Base-by-base conservation (phyloP, 23 tunicate genomes). In the Styela plicata region DNA sequence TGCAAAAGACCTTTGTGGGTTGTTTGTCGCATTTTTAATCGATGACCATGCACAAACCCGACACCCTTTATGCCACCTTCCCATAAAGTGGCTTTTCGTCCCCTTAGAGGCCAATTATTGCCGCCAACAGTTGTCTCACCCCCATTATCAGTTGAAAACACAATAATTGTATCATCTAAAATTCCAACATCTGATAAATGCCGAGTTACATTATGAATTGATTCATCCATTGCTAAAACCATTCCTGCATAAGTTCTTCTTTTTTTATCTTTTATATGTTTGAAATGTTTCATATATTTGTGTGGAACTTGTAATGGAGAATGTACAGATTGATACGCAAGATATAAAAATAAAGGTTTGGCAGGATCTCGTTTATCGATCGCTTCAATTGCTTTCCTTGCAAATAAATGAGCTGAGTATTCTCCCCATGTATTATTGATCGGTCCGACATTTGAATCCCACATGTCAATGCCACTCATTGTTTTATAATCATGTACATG, bases 301-400 rank as follows among this genome's bases (percentile, higher is more conserved):
- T 80, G 89, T 10, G 98, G 98, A 2, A 75, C 98, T 83, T 91
- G 76, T 78, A 91, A 36, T 24, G 97, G 97, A n/a, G 77, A 36
- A 67, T 91, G 97, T 36, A 91, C 97, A 17, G 97, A 87, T 37
- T 91, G 97, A 13, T 88, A 79, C 2, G 97, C 88, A 64, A 91
- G 68, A 74, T 91, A 91, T 24, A 91, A 73, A 79, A 91, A 91
- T 62, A 91, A 33, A 24, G 97, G 97, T 66, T 91, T 87, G 1
- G 82, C 37, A 24, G 34, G 70, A 67, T 91, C 78, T 18, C 79
- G 84, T 18, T 68, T 87, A 34, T 87, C 85, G n/a, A 91, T 86
- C 20, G 85, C 84, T 64, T 91, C 85, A 7, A 74, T 79, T 27
- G 97, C 92, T 69, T 83, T 86, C 0, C 74, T 52, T 34, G 79